Base-by-base conservation (phyloP, 2,797 vertebrate genomes). In the Crocodylus rhombifer region DNA sequence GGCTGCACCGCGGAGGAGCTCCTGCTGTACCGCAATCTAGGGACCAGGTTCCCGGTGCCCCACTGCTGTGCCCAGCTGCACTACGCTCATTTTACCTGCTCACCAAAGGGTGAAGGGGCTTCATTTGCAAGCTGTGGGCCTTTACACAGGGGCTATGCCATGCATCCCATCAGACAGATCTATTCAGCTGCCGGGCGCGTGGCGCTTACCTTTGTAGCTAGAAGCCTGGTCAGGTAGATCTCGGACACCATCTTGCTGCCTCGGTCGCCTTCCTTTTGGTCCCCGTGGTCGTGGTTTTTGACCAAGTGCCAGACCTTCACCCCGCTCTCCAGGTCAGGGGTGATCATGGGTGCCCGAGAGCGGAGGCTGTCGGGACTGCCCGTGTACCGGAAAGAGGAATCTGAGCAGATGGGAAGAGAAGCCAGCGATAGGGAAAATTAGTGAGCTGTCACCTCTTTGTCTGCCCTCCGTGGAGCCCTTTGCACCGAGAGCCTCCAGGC, bases 171-270 rank as follows among this genome's bases (percentile, higher is more conserved):
- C 0, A 18, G n/a, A 14, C 60, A 64, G 16, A 30, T 2, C 21
- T 0, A 0, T 0, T 33, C 18, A 1, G 3, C 33, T 60, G 55
- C 28, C 77, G 2, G 1, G 42, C 1, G 0, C 26, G 0, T 0
- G 9, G 63, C 28, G 2, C 56, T 96, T 97, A 99, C 99, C 99
- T 99, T 99, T 6, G 99, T 99, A 26, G 99, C 99, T 7, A 99
- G 97, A 0, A 99, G 98, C 84, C 99, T 98, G 80, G 99, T 99
- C 97, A 99, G 98, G 97, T 99, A 99, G 98, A 99, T 99, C 98
- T 99, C 99, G 0, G 99, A 99, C 51, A 99, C 99, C 99, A 99
- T 99, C 98, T 99, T 99, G 96, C 99, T 99, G 51, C 99, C 99
- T 0, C 99, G 98, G 95, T 99, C 99, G 1, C 99, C 99, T 84